These are phyloP conservation scores for Halcyon leucocephala DNA, from an alignment of 2,797 vertebrate species.

Conservation along the genomic window DNA sequence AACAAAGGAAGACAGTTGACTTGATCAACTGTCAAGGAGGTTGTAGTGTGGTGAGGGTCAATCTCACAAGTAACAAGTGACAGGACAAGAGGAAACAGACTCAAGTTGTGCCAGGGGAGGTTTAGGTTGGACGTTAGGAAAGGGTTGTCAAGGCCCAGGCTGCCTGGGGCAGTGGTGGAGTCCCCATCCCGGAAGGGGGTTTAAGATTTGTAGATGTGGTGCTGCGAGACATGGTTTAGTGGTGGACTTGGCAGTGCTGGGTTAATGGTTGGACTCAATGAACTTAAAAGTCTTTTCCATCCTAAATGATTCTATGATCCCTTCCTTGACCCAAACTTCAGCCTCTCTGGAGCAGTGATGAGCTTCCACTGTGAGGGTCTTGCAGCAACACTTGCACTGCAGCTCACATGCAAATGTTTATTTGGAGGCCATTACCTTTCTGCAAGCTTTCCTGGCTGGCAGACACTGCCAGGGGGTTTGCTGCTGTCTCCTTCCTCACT, in stretches of 20 bases:
- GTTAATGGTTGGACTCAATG: not conserved
- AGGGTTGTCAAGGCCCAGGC: not conserved
- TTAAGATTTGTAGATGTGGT: not conserved
- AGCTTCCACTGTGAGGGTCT: not conserved
- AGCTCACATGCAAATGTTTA: accelerated
- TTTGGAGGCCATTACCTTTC: not conserved
- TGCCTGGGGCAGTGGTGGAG: not conserved
- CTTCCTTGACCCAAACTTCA: not conserved
- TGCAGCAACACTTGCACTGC: accelerated
- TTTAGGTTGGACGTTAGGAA: not conserved
- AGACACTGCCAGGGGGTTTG: accelerated
- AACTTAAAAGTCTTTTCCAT: not conserved
- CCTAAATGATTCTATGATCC: not conserved
- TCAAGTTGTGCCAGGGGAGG: not conserved
- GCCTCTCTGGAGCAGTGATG: not conserved
- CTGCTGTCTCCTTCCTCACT: not conserved
- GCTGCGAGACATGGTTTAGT: not conserved
- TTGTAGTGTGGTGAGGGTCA: not conserved
- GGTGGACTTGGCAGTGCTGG: not conserved
- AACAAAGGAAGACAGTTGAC: accelerated
- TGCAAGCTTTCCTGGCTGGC: not conserved
- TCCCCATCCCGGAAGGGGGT: not conserved
- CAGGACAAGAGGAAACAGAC: not conserved
- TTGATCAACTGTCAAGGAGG: not conserved
- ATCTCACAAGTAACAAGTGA: not conserved